phyloP scores from a whole-genome alignment of 2,888 invertebrate genomes.

The Steromphala cineraria region DNA sequence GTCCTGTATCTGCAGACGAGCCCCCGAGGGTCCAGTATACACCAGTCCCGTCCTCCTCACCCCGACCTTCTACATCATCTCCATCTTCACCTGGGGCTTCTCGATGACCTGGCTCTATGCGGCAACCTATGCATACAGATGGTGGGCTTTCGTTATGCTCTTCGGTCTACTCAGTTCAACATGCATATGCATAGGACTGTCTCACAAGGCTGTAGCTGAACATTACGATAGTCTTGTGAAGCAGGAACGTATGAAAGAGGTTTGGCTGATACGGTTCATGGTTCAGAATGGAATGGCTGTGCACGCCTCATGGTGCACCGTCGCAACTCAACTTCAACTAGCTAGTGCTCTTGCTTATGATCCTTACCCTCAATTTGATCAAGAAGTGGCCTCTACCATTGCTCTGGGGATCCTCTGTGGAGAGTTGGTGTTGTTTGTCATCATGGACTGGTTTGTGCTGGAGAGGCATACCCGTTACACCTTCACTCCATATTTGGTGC shows the following conservation, averaged over 20 bases:
- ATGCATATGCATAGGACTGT: conserved; percentile 55
- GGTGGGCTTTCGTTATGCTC: conserved; percentile 37
- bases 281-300: conserved; percentile 71
- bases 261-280: conserved; percentile 66
- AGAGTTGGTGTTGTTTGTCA: conserved; percentile 58
- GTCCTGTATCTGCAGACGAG: conserved; percentile 58
- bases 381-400: conserved; percentile 53
- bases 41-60: conserved; percentile 56
- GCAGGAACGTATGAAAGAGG: conserved; percentile 51
- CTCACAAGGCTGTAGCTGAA: conserved; percentile 52
- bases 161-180: conserved; percentile 46
- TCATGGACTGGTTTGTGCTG: conserved; percentile 62
- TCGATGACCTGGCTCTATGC: conserved; percentile 66
- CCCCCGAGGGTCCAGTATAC: conserved; percentile 57
- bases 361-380: conserved; percentile 31
- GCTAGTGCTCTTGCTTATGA: conserved; percentile 61
- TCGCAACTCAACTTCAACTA: conserved; percentile 68
- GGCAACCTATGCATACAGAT: conserved; percentile 44
- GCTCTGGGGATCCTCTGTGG: conserved; percentile 55
- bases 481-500: conserved; percentile 68
- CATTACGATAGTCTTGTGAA: conserved; percentile 45
- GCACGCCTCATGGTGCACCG: conserved; percentile 67
- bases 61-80: conserved; percentile 52
- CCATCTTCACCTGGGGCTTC: conserved; percentile 51
- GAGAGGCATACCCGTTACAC: conserved; percentile 69